These are phyloP conservation scores for Polydrusus pterygomalis DNA, from an alignment of 2,888 invertebrate genomes.

Conservation along the genomic window DNA sequence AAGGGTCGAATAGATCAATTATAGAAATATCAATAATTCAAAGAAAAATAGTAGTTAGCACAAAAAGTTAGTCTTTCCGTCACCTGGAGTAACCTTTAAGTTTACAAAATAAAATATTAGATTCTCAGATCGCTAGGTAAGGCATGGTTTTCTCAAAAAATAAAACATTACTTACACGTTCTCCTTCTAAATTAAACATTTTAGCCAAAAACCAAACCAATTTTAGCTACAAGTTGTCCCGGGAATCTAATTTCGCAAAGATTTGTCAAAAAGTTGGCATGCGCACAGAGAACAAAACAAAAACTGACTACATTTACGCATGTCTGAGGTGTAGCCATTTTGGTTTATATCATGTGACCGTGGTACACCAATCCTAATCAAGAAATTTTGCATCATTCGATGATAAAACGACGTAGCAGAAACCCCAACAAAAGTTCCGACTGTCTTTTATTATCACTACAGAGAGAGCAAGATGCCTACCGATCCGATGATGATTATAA, in stretches of 20 bases:
- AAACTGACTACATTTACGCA: neutral
- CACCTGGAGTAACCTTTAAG: constrained; percentile 10
- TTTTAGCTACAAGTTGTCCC: constrained; percentile 44
- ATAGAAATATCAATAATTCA: constrained; percentile 34
- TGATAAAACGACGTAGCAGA: too few relatives aligned
- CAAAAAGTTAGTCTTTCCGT: neutral
- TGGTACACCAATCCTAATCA: neutral
- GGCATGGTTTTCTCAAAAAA: neutral
- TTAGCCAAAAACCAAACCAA: constrained; percentile 21
- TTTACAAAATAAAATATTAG: neutral
- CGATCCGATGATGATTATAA: too few relatives aligned
- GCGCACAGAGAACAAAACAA: constrained; percentile 35
- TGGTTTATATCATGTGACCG: neutral
- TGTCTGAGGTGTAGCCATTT: neutral
- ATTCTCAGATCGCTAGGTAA: neutral
- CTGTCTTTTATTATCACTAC: too few relatives aligned
- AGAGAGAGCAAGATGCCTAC: too few relatives aligned
- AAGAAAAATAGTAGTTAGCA: constrained; percentile 24
- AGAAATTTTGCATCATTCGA: neutral
- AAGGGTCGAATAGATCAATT: constrained; percentile 12
- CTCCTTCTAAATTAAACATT: neutral
- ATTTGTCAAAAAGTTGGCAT: constrained; percentile 41
- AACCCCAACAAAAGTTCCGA: too few relatives aligned
- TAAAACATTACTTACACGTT: constrained; percentile 9
- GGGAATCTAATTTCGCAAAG: constrained; percentile 38